Conservation (phyloP, 2,888 invertebrate genomes). For the Therioaphis trifolii region DNA sequence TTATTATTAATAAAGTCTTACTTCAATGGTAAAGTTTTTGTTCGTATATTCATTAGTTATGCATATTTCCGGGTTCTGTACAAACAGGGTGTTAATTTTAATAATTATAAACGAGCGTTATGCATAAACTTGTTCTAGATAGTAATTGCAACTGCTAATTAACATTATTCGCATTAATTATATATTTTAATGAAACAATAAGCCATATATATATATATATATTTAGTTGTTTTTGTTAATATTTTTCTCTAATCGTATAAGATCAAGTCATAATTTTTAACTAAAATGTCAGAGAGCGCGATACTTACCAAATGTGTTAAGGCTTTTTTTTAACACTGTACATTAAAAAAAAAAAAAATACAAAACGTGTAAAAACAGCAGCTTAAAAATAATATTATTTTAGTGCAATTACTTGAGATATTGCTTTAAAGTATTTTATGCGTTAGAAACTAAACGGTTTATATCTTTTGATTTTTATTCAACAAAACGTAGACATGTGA, state of each 20-base stretch:
- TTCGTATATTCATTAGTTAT: conserved; percentile 38
- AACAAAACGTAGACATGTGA: neutral
- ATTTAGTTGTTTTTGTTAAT: conserved; percentile 33
- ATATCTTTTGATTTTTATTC: neutral
- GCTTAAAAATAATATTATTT: too few species aligned
- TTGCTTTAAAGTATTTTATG: too few species aligned
- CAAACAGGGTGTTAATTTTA: conserved; percentile 39
- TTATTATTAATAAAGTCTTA: neutral
- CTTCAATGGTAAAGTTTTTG: conserved; percentile 40
- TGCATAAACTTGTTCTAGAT: conserved; percentile 28
- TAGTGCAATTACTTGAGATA: too few species aligned
- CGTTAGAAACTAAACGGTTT: too few species aligned
- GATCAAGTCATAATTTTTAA: conserved; percentile 15
- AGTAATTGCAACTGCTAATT: conserved; percentile 45
- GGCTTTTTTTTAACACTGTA: neutral
- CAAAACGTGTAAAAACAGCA: too few species aligned
- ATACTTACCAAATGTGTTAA: neutral
- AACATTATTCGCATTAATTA: conserved; percentile 44
- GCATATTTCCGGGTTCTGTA: conserved; percentile 27
- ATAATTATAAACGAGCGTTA: conserved; percentile 34
- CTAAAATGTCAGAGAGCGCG: neutral
- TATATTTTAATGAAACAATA: conserved; percentile 30
- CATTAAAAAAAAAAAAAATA: neutral
- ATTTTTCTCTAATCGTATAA: neutral
- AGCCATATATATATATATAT: neutral